phyloP scores from a whole-genome alignment of 2,888 invertebrate genomes.

The Abscondita cerata region DNA sequence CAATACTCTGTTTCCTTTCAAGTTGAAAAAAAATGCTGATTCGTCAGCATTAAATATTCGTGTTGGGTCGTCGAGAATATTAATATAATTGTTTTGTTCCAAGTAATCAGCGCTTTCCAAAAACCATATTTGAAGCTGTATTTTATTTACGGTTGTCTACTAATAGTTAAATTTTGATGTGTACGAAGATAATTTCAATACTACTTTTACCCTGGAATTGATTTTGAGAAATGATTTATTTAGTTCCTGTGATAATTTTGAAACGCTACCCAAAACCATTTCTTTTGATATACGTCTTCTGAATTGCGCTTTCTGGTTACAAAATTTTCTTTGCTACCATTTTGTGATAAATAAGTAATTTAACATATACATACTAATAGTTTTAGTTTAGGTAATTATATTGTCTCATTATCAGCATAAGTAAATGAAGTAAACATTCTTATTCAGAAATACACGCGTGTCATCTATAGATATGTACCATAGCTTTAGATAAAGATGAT shows the following conservation, averaged over 20 bases:
- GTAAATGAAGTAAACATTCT: conserved; percentile 2
- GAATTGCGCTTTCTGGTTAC: background rate
- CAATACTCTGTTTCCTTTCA: too few species aligned
- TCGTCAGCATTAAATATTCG: too few species aligned
- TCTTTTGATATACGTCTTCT: background rate
- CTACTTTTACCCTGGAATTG: background rate
- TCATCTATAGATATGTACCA: background rate
- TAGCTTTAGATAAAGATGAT: background rate
- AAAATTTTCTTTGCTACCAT: background rate
- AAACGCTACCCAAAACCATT: background rate
- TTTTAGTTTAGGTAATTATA: background rate
- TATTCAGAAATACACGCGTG: conserved; percentile 1
- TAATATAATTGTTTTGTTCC: background rate
- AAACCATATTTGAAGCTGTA: too few species aligned
- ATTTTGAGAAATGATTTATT: too few species aligned
- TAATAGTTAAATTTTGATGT: background rate
- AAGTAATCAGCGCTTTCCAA: background rate
- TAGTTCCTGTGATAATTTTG: too few species aligned
- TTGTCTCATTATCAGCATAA: background rate
- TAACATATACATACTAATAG: background rate
- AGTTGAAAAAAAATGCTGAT: too few species aligned
- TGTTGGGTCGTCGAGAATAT: background rate
- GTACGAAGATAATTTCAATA: background rate
- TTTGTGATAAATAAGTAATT: background rate
- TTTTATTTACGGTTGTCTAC: background rate